Base-by-base conservation (phyloP, 37 sponge, comb jelly and placozoan species). In the Amphimedon queenslandica region DNA sequence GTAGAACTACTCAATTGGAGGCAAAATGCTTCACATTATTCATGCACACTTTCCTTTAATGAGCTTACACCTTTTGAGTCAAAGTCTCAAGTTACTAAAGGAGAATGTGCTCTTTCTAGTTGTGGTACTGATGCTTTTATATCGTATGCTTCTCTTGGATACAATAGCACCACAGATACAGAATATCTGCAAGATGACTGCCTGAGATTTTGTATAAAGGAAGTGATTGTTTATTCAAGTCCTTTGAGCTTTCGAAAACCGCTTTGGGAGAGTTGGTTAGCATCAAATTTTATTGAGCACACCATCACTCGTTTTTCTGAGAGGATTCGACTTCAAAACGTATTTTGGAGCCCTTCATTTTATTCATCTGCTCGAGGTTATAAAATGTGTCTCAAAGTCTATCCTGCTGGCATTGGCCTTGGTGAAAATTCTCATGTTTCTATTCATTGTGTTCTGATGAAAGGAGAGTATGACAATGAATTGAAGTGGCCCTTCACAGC, bases 281-380 rank as follows among this genome's bases (percentile, higher is more conserved):
- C 13, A 18, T 13, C 53, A 18, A 8, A 13, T 18, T 47, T 47
- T 47, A 8, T 13, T 47, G 53, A 47, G 53, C 13, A 18, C 13
- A 47, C 53, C 8, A 13, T 47, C 8, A 47, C 53, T 18, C 53
- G 13, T 18, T 18, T 47, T 13, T 47, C 53, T 47, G 13, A 13
- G 13, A 8, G 53, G 8, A 47, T 47, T 8, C 8, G 13, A 47
- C 13, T 47, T 18, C 13, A 47, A 47, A 47, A 47, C 13, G 53
- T 47, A 47, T 47, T 47, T 47, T 47, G 13, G 13, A 74, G 75
- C 58, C 42, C 37, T 58, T 56, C 75, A 32, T 58, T 74, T 37
- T 74, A 74, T 37, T 39, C 64, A 16, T 37, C 51, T 37, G 36
- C 56, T n/a, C 60, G 27, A 33, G 75, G 75, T 33, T 74, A 74